Conservation (phyloP, 2,113 vertebrate genomes). For the Benitochromis conjunctus region DNA sequence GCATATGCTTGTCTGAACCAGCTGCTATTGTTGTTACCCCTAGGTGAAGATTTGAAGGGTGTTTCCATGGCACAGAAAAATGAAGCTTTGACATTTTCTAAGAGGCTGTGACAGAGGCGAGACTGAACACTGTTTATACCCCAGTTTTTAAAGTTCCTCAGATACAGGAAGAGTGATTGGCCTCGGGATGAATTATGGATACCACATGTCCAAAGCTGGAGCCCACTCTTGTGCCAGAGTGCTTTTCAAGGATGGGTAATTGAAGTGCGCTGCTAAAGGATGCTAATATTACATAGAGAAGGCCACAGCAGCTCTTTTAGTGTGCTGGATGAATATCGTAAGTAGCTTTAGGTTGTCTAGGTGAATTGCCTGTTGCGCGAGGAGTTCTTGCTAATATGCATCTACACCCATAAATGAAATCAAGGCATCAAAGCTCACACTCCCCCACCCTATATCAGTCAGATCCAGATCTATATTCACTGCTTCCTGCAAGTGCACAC, state of each 20-base stretch:
- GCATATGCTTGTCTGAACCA: conserved; percentile 21
- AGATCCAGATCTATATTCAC: conserved; percentile 12
- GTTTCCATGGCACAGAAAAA: conserved; percentile 39
- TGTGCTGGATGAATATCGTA: conserved; percentile 28
- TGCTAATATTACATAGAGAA: conserved; percentile 53
- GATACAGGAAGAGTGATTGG: conserved; percentile 52
- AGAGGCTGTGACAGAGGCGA: conserved; percentile 45
- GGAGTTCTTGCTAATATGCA: conserved; percentile 35
- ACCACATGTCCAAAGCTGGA: conserved; percentile 67
- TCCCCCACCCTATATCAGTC: conserved; percentile 46
- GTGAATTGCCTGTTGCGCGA: conserved; percentile 69
- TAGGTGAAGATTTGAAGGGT: conserved; percentile 11
- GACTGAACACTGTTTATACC: conserved; percentile 63
- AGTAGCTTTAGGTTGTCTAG: conserved; percentile 28
- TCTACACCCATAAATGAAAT: conserved; percentile 14
- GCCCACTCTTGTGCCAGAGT: conserved; percentile 57
- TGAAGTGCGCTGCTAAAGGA: conserved; percentile 60
- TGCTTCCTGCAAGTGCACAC: conserved; percentile 7
- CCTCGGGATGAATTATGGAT: conserved; percentile 72
- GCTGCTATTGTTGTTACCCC: conserved; percentile 62
- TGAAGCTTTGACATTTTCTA: conserved; percentile 26
- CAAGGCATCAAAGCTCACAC: conserved; percentile 8
- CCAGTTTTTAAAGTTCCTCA: conserved; percentile 50
- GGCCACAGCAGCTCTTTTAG: conserved; percentile 40
- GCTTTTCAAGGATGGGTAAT: conserved; percentile 67